Base-by-base conservation (phyloP, 2,113 vertebrate genomes). In the Beaufortia kweichowensis region DNA sequence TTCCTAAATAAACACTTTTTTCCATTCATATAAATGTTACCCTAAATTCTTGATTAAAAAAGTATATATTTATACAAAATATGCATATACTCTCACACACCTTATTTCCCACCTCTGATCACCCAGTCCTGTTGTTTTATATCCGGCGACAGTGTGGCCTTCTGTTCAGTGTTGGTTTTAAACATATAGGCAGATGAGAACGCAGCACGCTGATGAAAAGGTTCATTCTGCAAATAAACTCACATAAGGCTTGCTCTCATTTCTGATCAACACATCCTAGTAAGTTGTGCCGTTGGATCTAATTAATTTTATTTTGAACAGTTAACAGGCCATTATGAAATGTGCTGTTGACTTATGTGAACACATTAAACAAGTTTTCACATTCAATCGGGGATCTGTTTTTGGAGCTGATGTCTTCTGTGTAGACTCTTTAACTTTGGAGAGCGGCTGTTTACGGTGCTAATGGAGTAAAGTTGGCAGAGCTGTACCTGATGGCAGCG, bases 81-180 rank as follows among this genome's bases (percentile, higher is more conserved):
- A 12, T 11, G 23, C 50, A 71, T 35, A 57, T 61, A 24, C 43
- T 61, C 76, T 70, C 80, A 79, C 6, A 28, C 50, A 21, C 12
- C 33, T 35, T 10, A 35, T 56, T 71, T 39, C 21, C 14, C 31
- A 35, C 68, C 29, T 21, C 70, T 46, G 56, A 41, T 43, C 70
- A 29, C 24, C 39, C 6, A 31, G 70, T 73, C 56, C 56, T 48
- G 70, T 73, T 73, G 70, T 73, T 73, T 73, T 31, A 73, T 61
- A 21, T 73, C 55, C 70, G 24, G 39, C 28, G 35, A 61, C 39
- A 31, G 70, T 73, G 70, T 61, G 56, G 56, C 70, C 70, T 73
- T 73, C 70, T 73, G 70, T 73, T 73, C 19, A 43, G 33, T 61
- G 55, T 29, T 28, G 24, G 56, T 48, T 61, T 60, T 48, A 73